Base-by-base conservation (phyloP, 2,113 vertebrate species). In the Rhinogobius similis region DNA sequence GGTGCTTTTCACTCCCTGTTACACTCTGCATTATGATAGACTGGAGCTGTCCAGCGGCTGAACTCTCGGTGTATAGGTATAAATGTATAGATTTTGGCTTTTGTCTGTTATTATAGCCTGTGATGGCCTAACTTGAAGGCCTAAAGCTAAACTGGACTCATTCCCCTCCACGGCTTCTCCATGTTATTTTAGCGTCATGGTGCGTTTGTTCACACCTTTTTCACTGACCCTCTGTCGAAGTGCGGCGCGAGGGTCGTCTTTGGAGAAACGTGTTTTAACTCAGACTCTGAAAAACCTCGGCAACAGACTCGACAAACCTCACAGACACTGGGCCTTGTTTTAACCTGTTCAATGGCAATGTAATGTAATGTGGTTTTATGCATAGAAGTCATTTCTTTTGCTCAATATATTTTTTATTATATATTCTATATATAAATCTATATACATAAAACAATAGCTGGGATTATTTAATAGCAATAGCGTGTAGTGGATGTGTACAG, bases 401-500 rank as follows among this genome's bases (percentile, higher is more conserved):
- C 91, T 92, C 89, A 87, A 82, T 91, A 89, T 93, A 92, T 92
- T 92, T 36, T 92, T 91, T 92, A 93, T 92, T 92, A 94, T 93
- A 94, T 92, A 90, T 90, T 90, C 90, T 94, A 93, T 93, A 93
- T 91, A 92, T 88, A 93, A 91, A 92, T 89, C 91, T 92, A 93
- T 88, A 91, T 90, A 86, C 85, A 91, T 83, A 92, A 87, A 90
- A 90, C 85, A 88, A 88, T 89, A 89, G 90, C 90, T 93, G 94
- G 95, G 94, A 94, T 92, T 94, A 91, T 95, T 95, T 95, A 95
- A 95, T 96, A 97, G 95, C 95, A 97, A 97, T 97, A 96, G 95
- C 91, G 91, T 89, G 91, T 94, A 95, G 94, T 95, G 92, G 93
- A 92, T 92, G 92, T 95, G 94, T 95, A 94, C 91, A 93, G 92